Conservation (phyloP, 1,140 invertebrate genomes). For the Anoplophora glabripennis region DNA sequence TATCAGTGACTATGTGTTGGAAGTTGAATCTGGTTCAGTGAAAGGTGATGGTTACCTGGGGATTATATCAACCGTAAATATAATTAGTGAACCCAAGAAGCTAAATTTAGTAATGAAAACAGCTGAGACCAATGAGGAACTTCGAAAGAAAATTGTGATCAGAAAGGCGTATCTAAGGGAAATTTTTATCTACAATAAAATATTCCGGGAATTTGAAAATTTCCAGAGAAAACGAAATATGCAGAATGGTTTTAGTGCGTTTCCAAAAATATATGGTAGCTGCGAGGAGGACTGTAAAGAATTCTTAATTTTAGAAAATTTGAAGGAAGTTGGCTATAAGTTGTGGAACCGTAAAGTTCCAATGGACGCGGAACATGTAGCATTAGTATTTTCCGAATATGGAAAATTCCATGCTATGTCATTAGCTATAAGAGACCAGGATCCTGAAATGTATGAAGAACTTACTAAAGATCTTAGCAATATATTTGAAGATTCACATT, state of each 20-base stretch:
- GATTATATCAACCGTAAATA: conserved; percentile 23
- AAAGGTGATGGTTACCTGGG: conserved; percentile 38
- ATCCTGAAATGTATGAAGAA: conserved; percentile 41
- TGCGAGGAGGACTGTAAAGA: conserved; percentile 48
- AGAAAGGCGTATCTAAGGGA: conserved; percentile 30
- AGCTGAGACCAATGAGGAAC: conserved; percentile 19
- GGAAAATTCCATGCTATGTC: conserved; percentile 57
- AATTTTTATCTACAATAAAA: conserved; percentile 27
- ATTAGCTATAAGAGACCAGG: conserved; percentile 50
- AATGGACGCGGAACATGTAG: conserved; percentile 50
- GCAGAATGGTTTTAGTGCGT: conserved; percentile 29
- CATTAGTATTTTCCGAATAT: conserved; percentile 51
- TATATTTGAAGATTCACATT: conserved; percentile 28
- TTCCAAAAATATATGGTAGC: conserved; percentile 47
- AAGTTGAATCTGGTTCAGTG: neutral
- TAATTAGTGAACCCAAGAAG: conserved; percentile 11
- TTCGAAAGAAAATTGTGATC: conserved; percentile 22
- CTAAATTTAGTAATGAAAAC: conserved; percentile 32
- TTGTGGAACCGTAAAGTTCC: conserved; percentile 52
- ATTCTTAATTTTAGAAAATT: conserved; percentile 25
- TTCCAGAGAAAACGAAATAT: conserved; percentile 25
- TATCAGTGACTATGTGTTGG: conserved; percentile 23
- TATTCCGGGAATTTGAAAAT: conserved; percentile 26
- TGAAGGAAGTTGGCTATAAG: conserved; percentile 42
- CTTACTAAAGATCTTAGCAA: conserved; percentile 31